phyloP scores from a whole-genome alignment of 2,888 invertebrate genomes.

The Drosophila eohydei region DNA sequence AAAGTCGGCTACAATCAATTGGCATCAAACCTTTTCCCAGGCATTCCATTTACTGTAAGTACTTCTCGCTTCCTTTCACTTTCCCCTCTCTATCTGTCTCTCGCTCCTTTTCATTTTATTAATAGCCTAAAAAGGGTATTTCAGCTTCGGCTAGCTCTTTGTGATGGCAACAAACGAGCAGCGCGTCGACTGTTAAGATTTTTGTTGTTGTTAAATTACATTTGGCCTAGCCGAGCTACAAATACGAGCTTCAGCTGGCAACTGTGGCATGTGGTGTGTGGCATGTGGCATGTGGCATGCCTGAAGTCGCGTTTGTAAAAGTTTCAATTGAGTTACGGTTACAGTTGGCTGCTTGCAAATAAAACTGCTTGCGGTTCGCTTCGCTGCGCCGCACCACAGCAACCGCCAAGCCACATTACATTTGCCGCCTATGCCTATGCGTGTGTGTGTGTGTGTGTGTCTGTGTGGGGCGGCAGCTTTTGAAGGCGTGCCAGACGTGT shows the following conservation, averaged over 20 bases:
- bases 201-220: slow-evolving; percentile 39
- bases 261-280: slow-evolving; percentile 17
- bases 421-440: slow-evolving; percentile 8
- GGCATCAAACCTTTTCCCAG: not conserved
- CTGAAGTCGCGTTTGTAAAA: slow-evolving; percentile 41
- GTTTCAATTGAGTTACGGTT: slow-evolving; percentile 71
- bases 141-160: not conserved
- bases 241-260: slow-evolving; percentile 4
- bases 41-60: not conserved
- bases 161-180: not conserved
- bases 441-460: not conserved
- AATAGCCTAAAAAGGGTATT: slow-evolving; percentile 4
- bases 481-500: not conserved
- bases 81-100: not conserved
- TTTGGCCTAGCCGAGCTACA: slow-evolving; percentile 34
- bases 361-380: slow-evolving; percentile 63
- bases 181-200: slow-evolving; percentile 36
- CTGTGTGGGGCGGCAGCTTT: not conserved
- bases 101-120: not conserved
- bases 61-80: not conserved
- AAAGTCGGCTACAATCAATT: no score
- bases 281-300: slow-evolving; percentile 23
- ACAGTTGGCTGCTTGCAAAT: slow-evolving; percentile 54
- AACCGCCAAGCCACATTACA: slow-evolving; percentile 34
- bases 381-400: slow-evolving; percentile 26